Base-by-base conservation (phyloP, 2,888 invertebrate genomes). In the Chrysolina oricalcia region DNA sequence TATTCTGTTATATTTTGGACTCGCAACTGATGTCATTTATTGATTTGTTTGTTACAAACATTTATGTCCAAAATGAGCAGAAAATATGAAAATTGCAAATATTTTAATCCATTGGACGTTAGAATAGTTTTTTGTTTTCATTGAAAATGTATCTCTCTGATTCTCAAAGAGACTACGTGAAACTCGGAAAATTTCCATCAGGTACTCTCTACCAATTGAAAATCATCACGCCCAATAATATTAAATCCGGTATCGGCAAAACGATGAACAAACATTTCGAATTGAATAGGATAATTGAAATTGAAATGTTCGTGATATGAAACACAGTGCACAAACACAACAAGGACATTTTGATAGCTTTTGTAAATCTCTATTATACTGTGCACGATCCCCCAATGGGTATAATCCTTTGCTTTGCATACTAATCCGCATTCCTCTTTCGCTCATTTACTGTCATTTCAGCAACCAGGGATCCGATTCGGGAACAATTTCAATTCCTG, bases 361-460 rank as follows among this genome's bases (percentile, higher is more conserved):
- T 78, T 83, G 79, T 82, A 77, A 77, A 81, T 81, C 80, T 80
- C 82, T 79, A 81, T 82, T 83, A 82, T 83, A 78, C 81, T 79
- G 81, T 79, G 78, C 83, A 81, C 80, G 79, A 83, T 82, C 82
- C 83, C 80, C 80, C 80, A 81, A 78, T 79, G 69, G 76, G 76
- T 74, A 75, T 79, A 78, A 78, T 81, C 79, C 80, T 77, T 77
- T 80, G 85, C 82, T 85, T 84, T 85, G 84, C 85, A 85, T 85
- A 83, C 81, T 81, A 81, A 83, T 83, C 83, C 81, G 82, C 82
- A 83, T 83, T 78, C 80, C 85, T 84, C 84, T 83, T 85, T 84
- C 83, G 81, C 82, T 82, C 83, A 83, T 82, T 85, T 85, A 83
- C 84, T 85, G 85, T 84, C 85, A 85, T 85, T 85, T 86, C 85